Evolutionary conservation across 2,888 invertebrate species (phyloP).

Genomic region (Tromatobia lineatoria): DNA sequence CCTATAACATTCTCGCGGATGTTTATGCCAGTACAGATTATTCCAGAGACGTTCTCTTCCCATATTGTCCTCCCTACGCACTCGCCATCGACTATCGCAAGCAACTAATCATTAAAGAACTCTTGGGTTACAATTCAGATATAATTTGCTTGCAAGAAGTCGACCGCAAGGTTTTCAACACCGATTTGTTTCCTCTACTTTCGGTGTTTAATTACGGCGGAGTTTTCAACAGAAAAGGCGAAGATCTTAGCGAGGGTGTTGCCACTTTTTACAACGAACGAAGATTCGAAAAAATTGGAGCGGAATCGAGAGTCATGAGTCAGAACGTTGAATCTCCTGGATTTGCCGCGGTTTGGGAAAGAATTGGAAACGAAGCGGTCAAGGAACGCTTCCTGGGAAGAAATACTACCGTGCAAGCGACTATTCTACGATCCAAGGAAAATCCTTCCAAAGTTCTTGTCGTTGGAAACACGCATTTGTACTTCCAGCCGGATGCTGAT

Average conservation of each 20-base stretch:
- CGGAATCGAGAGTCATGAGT: conserved; percentile 87
- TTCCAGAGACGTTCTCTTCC: conserved; percentile 90
- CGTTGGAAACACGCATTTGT: conserved; percentile 96
- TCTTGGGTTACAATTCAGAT: conserved; percentile 95
- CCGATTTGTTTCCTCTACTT: conserved; percentile 89
- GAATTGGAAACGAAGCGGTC: conserved; percentile 88
- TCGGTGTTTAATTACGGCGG: conserved; percentile 87
- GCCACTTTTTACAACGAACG: conserved; percentile 91
- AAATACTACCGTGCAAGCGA: conserved; percentile 88
- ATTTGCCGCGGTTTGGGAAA: conserved; percentile 88
- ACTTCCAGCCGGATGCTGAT: conserved; percentile 96
- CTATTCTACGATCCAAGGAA: conserved; percentile 87
- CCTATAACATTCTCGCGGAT: conserved; percentile 97
- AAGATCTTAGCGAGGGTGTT: conserved; percentile 92
- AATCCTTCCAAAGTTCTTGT: conserved; percentile 88
- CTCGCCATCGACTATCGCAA: conserved; percentile 95
- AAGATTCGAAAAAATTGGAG: conserved; percentile 90
- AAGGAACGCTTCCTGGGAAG: conserved; percentile 88
- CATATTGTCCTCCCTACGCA: conserved; percentile 94
- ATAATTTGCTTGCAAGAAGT: conserved; percentile 97
- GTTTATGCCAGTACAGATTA: conserved; percentile 95
- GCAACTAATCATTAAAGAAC: conserved; percentile 93
- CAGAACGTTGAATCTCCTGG: conserved; percentile 87
- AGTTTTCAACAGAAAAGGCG: conserved; percentile 90
- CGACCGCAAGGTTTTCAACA: conserved; percentile 91